Percentiles rank a stretch among this genome's conserved stretches.
Conservation (phyloP, 1,140 invertebrate genomes). For the Trachymyrmex cornetzi region DNA sequence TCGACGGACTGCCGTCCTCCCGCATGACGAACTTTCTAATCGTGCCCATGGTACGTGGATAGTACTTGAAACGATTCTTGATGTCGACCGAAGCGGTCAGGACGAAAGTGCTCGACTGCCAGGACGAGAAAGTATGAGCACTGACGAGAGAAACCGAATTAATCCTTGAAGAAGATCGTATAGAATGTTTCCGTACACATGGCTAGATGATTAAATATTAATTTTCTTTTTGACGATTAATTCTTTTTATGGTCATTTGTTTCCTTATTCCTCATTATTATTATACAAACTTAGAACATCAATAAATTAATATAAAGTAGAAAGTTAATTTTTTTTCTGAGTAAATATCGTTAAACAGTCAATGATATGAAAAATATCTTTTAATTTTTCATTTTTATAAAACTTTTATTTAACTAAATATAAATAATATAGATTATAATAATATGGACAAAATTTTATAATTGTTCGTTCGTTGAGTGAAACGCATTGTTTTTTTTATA, state of each 20-base stretch:
- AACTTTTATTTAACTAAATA: background rate
- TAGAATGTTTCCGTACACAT: background rate
- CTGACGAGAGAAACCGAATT: conserved; percentile 19
- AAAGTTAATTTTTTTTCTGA: background rate
- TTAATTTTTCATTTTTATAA: background rate
- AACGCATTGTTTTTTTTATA: background rate
- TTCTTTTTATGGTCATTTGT: background rate
- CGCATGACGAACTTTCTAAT: conserved; percentile 72
- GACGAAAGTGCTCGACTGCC: conserved; percentile 27
- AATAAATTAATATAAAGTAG: background rate
- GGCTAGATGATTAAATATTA: background rate
- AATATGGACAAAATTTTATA: background rate
- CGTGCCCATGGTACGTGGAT: conserved; percentile 59
- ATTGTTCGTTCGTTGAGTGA: background rate
- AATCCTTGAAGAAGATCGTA: conserved; percentile 2
- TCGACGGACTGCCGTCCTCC: conserved; percentile 50
- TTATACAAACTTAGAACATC: background rate
- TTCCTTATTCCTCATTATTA: background rate
- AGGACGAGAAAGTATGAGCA: background rate
- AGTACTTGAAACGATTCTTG: conserved; percentile 62
- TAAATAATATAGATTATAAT: background rate
- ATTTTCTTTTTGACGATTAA: background rate
- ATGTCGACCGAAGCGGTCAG: conserved; percentile 5
- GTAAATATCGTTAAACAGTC: background rate
- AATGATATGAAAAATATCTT: background rate